A percentile compares a stretch with the other conserved stretches of the same genome.
phyloP scores from a whole-genome alignment of 2,888 invertebrate genomes.

The Emesis castigata region DNA sequence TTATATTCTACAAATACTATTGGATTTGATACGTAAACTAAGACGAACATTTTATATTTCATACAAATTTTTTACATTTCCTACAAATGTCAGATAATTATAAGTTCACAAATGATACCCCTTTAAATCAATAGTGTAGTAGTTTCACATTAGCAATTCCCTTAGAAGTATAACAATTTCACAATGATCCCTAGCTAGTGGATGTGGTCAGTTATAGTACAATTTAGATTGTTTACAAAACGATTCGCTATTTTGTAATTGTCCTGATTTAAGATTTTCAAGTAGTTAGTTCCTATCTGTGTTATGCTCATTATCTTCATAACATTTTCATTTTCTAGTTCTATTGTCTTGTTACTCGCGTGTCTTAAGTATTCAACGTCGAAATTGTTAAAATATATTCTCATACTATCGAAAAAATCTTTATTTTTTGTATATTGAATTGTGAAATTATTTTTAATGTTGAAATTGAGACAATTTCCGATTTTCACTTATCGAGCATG shows the following conservation, averaged over 20 bases:
- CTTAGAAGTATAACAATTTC: slow-evolving; percentile 6
- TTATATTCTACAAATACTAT: slow-evolving; percentile 60
- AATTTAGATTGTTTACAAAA: background rate
- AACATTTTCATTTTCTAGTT: background rate
- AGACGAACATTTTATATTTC: background rate
- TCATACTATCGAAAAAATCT: background rate
- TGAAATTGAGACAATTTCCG: background rate
- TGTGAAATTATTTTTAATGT: background rate
- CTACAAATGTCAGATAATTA: background rate
- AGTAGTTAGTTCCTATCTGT: slow-evolving; percentile 2
- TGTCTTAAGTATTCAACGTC: background rate
- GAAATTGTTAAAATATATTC: background rate
- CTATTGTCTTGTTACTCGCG: background rate
- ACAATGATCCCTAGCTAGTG: background rate
- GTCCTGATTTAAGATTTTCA: background rate
- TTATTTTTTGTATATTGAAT: background rate
- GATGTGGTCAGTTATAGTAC: background rate
- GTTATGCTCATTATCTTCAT: slow-evolving; percentile 6
- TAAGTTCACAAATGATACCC: background rate
- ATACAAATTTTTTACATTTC: background rate
- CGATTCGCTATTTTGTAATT: background rate
- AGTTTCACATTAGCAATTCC: background rate
- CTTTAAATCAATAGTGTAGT: background rate
- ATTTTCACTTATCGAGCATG: slow-evolving; percentile 19
- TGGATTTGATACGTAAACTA: background rate